A percentile compares a stretch with the other conserved stretches of the same genome.
Conservation (phyloP, 92 coral and sea anemone species). For the Ricordea florida region DNA sequence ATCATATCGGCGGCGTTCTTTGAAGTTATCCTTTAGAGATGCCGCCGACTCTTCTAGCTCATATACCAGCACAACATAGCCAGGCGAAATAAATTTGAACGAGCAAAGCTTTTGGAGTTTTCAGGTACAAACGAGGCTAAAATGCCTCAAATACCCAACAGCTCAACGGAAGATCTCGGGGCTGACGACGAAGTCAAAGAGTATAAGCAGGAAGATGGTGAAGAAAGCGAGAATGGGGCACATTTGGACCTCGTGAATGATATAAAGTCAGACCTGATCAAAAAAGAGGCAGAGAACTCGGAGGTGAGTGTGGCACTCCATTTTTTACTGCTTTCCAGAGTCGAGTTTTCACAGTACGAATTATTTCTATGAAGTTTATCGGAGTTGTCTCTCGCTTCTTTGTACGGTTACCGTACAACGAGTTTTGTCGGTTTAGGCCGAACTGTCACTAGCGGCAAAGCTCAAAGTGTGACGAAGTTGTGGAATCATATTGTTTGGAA, state of each 20-base stretch:
- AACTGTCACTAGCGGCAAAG: slow-evolving; percentile 72
- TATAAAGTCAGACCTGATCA: slow-evolving; percentile 96
- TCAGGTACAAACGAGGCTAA: slow-evolving; percentile 69
- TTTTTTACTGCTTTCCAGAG: slow-evolving; percentile 7
- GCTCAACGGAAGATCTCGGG: slow-evolving; percentile 95
- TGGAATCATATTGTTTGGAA: slow-evolving; percentile 90
- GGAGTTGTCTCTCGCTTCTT: slow-evolving; percentile 14
- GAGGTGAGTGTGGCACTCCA: slow-evolving; percentile 61
- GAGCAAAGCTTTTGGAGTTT: slow-evolving; percentile 55
- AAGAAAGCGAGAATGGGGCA: slow-evolving; percentile 92
- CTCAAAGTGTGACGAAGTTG: slow-evolving; percentile 75
- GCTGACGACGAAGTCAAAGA: slow-evolving; percentile 99
- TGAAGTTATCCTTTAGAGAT: slow-evolving; percentile 75
- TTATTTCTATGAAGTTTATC: slow-evolving; percentile 2
- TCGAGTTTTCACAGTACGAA: not conserved
- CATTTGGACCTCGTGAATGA: slow-evolving; percentile 98
- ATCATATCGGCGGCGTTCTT: slow-evolving; percentile 91
- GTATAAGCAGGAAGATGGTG: slow-evolving; percentile 96
- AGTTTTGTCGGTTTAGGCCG: slow-evolving; percentile 1
- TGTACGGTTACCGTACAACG: slow-evolving; percentile 6
- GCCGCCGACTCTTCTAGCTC: slow-evolving; percentile 51
- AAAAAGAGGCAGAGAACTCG: slow-evolving; percentile 96
- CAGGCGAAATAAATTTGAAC: slow-evolving; percentile 56
- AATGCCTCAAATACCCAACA: slow-evolving; percentile 98
- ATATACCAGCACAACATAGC: slow-evolving; percentile 77